phyloP scores from a whole-genome alignment of 2,888 invertebrate species.

The Athetis lepigone region DNA sequence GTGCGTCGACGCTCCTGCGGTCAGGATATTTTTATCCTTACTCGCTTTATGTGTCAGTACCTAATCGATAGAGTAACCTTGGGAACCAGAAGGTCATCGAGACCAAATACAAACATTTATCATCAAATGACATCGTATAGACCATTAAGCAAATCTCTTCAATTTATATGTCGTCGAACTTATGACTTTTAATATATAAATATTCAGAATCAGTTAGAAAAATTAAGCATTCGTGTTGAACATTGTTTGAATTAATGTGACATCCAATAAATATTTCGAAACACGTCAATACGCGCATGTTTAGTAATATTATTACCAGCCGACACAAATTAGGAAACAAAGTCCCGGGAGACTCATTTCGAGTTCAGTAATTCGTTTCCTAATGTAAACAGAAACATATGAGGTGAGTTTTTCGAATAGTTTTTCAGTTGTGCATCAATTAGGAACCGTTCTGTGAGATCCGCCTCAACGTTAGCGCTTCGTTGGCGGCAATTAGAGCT shows the following conservation, averaged over 20 bases:
- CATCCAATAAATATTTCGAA: constrained; percentile 37
- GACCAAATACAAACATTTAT: constrained; percentile 37
- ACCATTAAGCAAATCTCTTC: constrained; percentile 34
- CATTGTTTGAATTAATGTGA: constrained; percentile 54
- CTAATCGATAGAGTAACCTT: constrained; percentile 64
- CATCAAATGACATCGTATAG: constrained; percentile 19
- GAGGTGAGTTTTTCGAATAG: constrained; percentile 64
- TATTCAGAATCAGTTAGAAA: constrained; percentile 33
- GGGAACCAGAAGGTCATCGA: constrained; percentile 60
- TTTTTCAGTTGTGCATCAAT: constrained; percentile 74
- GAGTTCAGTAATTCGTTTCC: constrained; percentile 66
- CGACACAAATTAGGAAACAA: constrained; percentile 59
- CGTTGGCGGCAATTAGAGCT: constrained; percentile 74
- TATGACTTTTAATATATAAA: constrained; percentile 32
- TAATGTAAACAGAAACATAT: constrained; percentile 82
- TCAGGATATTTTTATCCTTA: constrained; percentile 58
- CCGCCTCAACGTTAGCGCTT: constrained; percentile 77
- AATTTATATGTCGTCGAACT: constrained; percentile 38
- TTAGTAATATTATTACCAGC: constrained; percentile 40
- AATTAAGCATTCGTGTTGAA: constrained; percentile 52
- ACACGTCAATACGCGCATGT: constrained; percentile 13
- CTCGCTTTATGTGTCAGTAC: constrained; percentile 53
- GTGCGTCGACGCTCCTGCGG: constrained; percentile 62
- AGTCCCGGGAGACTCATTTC: constrained; percentile 66
- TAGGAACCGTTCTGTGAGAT: constrained; percentile 73